phyloP scores from a whole-genome alignment of 1,140 invertebrate genomes.

The Zaprionus camerounensis region DNA sequence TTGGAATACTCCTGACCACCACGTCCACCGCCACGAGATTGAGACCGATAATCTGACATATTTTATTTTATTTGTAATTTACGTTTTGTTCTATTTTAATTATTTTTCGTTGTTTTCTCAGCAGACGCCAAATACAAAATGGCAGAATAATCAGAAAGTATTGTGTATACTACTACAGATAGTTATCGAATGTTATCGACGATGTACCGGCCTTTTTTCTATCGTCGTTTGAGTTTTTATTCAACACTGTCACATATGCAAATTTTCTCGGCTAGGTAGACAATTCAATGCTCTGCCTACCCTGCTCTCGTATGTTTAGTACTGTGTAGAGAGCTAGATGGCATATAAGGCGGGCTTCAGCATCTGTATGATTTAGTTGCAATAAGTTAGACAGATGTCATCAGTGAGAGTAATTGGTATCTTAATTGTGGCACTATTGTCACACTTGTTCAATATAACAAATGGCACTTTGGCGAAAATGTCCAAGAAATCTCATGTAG shows the following conservation, averaged over 20 bases:
- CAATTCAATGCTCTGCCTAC: constrained; percentile 24
- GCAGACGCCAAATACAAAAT: constrained; percentile 50
- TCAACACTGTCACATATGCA: constrained; percentile 20
- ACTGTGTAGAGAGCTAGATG: neutral
- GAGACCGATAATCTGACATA: constrained; percentile 81
- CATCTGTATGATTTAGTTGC: constrained; percentile 85
- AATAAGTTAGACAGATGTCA: constrained; percentile 78
- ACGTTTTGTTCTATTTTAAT: constrained; percentile 3
- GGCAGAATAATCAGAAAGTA: constrained; percentile 41
- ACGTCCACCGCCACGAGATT: constrained; percentile 74
- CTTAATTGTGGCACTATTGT: neutral
- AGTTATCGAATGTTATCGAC: constrained; percentile 35
- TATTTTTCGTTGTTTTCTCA: constrained; percentile 23
- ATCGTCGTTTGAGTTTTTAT: constrained; percentile 18
- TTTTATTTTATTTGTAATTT: constrained; percentile 31
- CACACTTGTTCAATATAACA: constrained; percentile 70
- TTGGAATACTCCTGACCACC: constrained; percentile 73
- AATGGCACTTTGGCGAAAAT: constrained; percentile 35
- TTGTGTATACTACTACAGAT: constrained; percentile 85
- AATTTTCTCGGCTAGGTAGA: constrained; percentile 18
- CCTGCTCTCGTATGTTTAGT: neutral
- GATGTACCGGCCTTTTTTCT: constrained; percentile 6
- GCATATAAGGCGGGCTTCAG: neutral
- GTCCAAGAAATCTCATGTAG: constrained; percentile 92
- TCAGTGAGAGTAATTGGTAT: constrained; percentile 10